These are phyloP conservation scores for Datnioides undecimradiatus DNA, from an alignment of 2,113 vertebrate genomes.

Conservation along the genomic window DNA sequence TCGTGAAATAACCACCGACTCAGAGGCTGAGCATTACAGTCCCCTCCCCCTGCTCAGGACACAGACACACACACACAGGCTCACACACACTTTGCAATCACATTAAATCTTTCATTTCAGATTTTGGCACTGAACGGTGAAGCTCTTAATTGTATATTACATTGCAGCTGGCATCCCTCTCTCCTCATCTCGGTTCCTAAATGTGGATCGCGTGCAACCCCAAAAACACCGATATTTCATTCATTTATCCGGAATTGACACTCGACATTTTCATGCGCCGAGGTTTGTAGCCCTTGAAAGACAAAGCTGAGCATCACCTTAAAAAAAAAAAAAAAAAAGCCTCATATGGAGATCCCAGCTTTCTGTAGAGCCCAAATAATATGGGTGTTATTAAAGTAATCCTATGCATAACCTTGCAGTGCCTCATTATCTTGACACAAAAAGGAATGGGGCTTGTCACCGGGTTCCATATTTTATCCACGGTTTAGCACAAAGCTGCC, in stretches of 20 bases:
- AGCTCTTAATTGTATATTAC: constrained; percentile 75
- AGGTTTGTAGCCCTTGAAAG: constrained; percentile 52
- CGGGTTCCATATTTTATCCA: constrained; percentile 56
- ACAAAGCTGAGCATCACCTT: constrained; percentile 23
- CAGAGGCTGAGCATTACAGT: constrained; percentile 18
- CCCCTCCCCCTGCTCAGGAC: constrained; percentile 42
- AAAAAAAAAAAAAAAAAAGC: background rate
- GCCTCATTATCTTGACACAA: constrained; percentile 59
- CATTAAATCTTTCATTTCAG: constrained; percentile 69
- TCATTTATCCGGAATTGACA: constrained; percentile 66
- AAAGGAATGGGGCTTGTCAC: constrained; percentile 48
- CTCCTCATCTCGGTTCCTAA: constrained; percentile 40
- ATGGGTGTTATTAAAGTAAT: constrained; percentile 49
- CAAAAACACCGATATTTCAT: constrained; percentile 44
- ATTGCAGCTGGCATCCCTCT: constrained; percentile 63
- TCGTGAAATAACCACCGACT: constrained; percentile 28
- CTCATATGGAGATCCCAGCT: constrained; percentile 11
- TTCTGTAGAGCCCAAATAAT: constrained; percentile 17
- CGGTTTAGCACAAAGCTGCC: constrained; percentile 56
- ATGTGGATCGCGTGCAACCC: constrained; percentile 32
- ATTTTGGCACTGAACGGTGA: constrained; percentile 62
- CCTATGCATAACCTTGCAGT: constrained; percentile 54
- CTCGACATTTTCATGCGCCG: constrained; percentile 58
- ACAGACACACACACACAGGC: no score
- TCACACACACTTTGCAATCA: constrained; percentile 39